These are phyloP conservation scores for Pollenia amentaria DNA, from an alignment of 2,888 invertebrate genomes.

Conservation along the genomic window DNA sequence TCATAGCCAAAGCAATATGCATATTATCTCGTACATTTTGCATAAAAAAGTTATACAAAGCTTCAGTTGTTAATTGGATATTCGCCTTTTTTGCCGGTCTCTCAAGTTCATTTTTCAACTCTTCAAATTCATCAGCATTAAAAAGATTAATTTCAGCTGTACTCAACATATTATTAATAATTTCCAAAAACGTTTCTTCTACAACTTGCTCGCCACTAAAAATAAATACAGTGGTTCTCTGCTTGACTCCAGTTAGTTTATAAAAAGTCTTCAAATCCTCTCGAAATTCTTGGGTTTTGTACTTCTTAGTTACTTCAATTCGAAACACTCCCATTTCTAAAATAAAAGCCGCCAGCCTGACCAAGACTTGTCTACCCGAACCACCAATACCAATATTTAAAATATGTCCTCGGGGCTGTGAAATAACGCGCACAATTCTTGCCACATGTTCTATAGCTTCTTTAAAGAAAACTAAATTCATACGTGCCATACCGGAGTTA, in stretches of 20 bases:
- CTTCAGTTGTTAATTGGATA: constrained; percentile 88
- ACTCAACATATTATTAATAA: constrained; percentile 94
- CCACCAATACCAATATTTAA: constrained; percentile 94
- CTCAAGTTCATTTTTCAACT: constrained; percentile 84
- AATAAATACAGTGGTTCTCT: constrained; percentile 91
- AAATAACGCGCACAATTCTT: constrained; percentile 92
- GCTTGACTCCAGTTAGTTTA: constrained; percentile 89
- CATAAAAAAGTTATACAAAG: constrained; percentile 91
- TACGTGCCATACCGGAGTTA: constrained; percentile 90
- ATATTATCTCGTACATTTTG: constrained; percentile 90
- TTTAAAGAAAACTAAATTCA: constrained; percentile 93
- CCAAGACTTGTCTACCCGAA: constrained; percentile 92
- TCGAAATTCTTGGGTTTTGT: constrained; percentile 90
- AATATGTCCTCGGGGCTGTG: constrained; percentile 93
- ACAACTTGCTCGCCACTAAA: constrained; percentile 94
- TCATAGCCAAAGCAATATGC: constrained; percentile 94
- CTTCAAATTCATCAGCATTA: constrained; percentile 94
- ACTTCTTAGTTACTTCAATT: constrained; percentile 92
- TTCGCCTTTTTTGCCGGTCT: constrained; percentile 79
- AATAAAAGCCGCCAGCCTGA: constrained; percentile 91
- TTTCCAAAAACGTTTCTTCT: constrained; percentile 93
- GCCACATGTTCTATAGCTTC: constrained; percentile 95
- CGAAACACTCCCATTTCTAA: constrained; percentile 92
- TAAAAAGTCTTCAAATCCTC: constrained; percentile 93
- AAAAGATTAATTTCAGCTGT: constrained; percentile 96